A percentile compares a stretch with the other conserved stretches of the same genome.
Conservation (phyloP, 2,888 invertebrate genomes). For the Plebejus anna region DNA sequence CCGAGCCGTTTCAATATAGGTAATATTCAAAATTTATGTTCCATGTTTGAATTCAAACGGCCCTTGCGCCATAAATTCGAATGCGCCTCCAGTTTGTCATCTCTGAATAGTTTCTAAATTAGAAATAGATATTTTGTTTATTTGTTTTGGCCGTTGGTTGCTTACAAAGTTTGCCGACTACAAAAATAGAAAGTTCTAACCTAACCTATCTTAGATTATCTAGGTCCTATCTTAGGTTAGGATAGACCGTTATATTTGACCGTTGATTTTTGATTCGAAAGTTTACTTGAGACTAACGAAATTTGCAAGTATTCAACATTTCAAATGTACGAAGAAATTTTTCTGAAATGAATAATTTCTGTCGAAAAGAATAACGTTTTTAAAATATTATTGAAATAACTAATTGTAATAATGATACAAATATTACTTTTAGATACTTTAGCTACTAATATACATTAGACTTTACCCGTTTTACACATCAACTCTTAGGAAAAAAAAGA, state of each 20-base stretch:
- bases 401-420: neutral
- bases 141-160: neutral
- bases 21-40: conserved; percentile 75
- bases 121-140: conserved; percentile 29
- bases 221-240: too few species aligned
- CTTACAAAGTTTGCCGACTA: neutral
- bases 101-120: conserved; percentile 35
- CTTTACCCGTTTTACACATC: neutral
- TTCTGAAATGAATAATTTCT: too few species aligned
- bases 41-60: conserved; percentile 69
- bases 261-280: neutral
- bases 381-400: too few species aligned
- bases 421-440: neutral
- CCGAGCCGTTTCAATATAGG: conserved; percentile 75
- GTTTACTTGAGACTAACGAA: neutral
- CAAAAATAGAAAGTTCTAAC: neutral
- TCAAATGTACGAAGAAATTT: neutral
- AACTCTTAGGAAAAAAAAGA: neutral
- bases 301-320: neutral
- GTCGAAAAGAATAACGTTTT: too few species aligned
- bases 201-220: too few species aligned
- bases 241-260: neutral
- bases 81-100: conserved; percentile 43
- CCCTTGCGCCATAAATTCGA: conserved; percentile 61
- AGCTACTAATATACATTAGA: neutral